These are phyloP conservation scores for Calyptommatus sinebrachiatus DNA, from an alignment of 2,113 vertebrate genomes.

Conservation along the genomic window DNA sequence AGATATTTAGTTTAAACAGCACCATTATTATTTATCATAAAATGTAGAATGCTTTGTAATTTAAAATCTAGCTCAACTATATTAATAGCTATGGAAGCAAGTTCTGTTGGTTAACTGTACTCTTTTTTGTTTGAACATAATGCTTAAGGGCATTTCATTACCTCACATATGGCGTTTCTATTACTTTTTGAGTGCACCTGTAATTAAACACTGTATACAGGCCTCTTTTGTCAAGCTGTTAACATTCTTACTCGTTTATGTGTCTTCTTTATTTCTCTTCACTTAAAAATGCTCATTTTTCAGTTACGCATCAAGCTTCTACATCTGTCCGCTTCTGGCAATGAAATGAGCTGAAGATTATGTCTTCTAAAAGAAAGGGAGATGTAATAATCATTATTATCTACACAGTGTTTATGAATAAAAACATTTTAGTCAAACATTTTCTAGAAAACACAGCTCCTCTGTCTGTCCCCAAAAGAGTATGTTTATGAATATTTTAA, in stretches of 20 bases:
- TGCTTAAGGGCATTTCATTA: background rate
- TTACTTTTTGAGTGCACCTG: background rate
- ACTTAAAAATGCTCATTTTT: background rate
- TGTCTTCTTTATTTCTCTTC: background rate
- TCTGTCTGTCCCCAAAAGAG: constrained; percentile 46
- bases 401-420: constrained; percentile 21
- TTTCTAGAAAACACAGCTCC: background rate
- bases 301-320: background rate
- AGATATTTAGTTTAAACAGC: background rate
- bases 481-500: constrained; percentile 32
- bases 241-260: background rate
- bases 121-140: background rate
- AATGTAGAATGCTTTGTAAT: background rate
- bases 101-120: background rate
- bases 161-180: background rate
- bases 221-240: background rate
- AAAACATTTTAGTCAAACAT: constrained; percentile 40
- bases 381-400: background rate
- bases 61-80: background rate
- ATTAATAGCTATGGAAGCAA: background rate
- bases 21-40: background rate
- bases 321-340: background rate
- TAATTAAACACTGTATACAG: background rate
- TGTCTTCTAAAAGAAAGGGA: background rate
- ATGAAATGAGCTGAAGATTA: background rate